Evolutionary conservation across 2,888 invertebrate species (phyloP).

Genomic region (Pelosia muscerda): DNA sequence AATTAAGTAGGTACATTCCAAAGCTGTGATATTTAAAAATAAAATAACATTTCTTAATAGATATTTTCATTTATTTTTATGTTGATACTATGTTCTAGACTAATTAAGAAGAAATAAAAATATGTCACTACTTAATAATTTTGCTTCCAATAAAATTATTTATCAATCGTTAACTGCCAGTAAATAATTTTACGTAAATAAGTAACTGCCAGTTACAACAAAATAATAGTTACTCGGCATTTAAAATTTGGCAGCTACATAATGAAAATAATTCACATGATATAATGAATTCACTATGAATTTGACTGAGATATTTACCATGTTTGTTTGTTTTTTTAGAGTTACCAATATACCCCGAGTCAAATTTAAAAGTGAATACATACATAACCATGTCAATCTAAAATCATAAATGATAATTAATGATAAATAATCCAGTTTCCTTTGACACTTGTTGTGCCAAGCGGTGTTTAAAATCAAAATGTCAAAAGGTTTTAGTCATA

Average conservation of each 20-base stretch:
- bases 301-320: no score
- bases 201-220: constrained; percentile 24
- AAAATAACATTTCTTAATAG: constrained; percentile 41
- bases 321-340: no score
- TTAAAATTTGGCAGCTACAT: constrained; percentile 60
- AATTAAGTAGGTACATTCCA: neutral
- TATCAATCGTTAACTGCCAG: constrained; percentile 25
- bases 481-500: constrained; percentile 19
- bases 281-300: no score
- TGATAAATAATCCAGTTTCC: constrained; percentile 15
- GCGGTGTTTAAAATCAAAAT: constrained; percentile 21
- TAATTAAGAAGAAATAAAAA: constrained; percentile 48
- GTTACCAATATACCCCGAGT: no score
- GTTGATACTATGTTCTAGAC: constrained; percentile 59
- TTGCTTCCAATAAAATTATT: constrained; percentile 37
- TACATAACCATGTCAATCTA: no score
- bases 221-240: constrained; percentile 9
- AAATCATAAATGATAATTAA: no score
- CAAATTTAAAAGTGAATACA: no score
- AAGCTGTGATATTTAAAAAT: constrained; percentile 43
- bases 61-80: constrained; percentile 64
- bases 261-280: constrained; percentile 23
- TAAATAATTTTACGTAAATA: constrained; percentile 10
- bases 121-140: constrained; percentile 43
- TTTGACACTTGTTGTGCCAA: constrained; percentile 33